Evolutionary conservation across 64 coral and sea anemone genomes (phyloP), one percentile per base, ranked within the genome.

Genomic region (Montipora foliosa): DNA sequence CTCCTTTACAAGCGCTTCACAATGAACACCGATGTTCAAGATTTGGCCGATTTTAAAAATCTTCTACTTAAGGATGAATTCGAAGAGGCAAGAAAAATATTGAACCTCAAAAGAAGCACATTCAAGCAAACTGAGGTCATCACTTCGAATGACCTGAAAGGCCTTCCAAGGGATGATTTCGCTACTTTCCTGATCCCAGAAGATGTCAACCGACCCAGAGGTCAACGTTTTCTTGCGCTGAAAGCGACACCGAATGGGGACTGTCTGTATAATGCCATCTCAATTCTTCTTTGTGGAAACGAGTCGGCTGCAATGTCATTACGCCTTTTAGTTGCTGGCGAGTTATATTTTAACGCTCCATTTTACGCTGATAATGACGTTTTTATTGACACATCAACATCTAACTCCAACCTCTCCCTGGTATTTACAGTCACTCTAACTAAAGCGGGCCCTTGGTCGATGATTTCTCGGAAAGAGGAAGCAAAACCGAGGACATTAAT

Each of bases 401-500:
- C 17, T 67, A 14, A 76, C 49, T 0, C 1, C 44, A 2, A 68
- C 77, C 83, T 87, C 69, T 57, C 83, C 17, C 75, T 89, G 44
- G 25, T 47, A 5, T 78, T 77, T 70, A 20, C 55, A 60, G 46
- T 70, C 7, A 74, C 8, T 19, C 52, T 90, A 66, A 90, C 53
- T 15, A 16, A 80, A 57, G 24, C 89, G 69, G 79, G 78, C 29
- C 29, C 29, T 1, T 29, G 52, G 61, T 49, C 57, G 2, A 19
- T 14, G 17, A 67, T 2, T 67, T 12, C 11, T 67, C 64, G 11
- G 15, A 67, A 67, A 91, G 55, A 37, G 4, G 55, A 16, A 91
- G 45, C 89, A 91, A 81, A 78, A 48, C 57, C 5, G 89, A 91
- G n/a, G 89, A 77, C 66, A 25, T 91, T 44, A 91, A 25, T 91